phyloP scores from a whole-genome alignment of 2,797 vertebrate species.

The Melanotaenia parkinsoni region DNA sequence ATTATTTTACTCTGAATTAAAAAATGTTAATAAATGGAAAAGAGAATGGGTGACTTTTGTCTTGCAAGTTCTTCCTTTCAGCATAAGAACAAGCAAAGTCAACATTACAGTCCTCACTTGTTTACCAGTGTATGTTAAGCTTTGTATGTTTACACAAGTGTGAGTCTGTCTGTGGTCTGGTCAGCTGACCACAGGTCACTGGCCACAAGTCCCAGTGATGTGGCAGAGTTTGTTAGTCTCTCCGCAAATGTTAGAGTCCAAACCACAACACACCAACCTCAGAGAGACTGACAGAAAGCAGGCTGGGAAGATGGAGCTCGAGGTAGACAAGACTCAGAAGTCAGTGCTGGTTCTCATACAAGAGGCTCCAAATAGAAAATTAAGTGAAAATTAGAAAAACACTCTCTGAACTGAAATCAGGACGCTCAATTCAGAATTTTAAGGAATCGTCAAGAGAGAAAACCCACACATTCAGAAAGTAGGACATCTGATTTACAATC shows the following conservation, averaged over 20 bases:
- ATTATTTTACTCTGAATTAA: conserved; percentile 44
- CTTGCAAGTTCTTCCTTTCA: conserved; percentile 3
- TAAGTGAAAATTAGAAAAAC: conserved; percentile 27
- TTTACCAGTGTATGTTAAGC: conserved; percentile 43
- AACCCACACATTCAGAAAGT: conserved; percentile 12
- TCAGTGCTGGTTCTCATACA: conserved; percentile 21
- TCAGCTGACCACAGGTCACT: conserved; percentile 53
- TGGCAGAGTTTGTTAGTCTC: conserved; percentile 64
- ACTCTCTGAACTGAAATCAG: conserved; percentile 10
- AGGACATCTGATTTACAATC: conserved; percentile 21
- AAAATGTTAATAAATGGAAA: conserved; percentile 12
- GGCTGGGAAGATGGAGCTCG: conserved; percentile 13
- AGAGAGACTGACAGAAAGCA: conserved; percentile 59
- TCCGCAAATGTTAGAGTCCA: conserved; percentile 58
- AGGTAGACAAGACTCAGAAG: conserved; percentile 7
- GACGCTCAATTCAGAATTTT: not conserved
- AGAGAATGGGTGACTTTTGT: not conserved
- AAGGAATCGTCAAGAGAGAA: not conserved
- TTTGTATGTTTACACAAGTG: conserved; percentile 62
- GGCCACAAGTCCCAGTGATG: conserved; percentile 57
- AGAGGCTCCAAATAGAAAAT: conserved; percentile 19
- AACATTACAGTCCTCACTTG: conserved; percentile 15
- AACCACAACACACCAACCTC: conserved; percentile 67
- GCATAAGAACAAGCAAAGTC: conserved; percentile 18
- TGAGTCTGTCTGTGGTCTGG: conserved; percentile 62